Base-by-base conservation (phyloP, 30 jellyfish, hydroid and myxozoan genomes). In the Pelagia noctiluca region DNA sequence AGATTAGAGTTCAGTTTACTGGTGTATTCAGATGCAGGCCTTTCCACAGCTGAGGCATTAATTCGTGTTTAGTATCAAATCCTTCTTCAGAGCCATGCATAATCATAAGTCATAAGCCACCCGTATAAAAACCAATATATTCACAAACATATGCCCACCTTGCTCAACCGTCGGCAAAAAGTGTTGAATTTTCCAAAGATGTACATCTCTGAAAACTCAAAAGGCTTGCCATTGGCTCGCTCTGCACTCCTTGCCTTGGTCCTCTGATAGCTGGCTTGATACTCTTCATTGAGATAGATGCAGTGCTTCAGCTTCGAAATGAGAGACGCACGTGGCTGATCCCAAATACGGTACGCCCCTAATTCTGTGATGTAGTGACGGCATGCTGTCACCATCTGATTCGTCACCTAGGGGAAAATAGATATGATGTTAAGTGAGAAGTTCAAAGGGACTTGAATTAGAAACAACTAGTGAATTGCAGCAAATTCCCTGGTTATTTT, bases 301-400 rank as follows among this genome's bases (percentile, higher is more conserved):
- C 99, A 94, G 24, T 70, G 75, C 33, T 79, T 78, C 87, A 94
- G 70, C 47, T 94, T 94, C 42, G 35, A 89, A 22, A 94, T 88
- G 34, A 94, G 63, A 22, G 91, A 71, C 2, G 62, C 49, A 21
- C 99, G 86, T 36, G 87, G 88, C 30, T 79, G 97, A 78, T 94
- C 99, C 99, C 99, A 94, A 3, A 94, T 88, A 25, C 86, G 72
- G 37, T 79, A 36, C 63, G 33, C 47, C 0, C 90, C 93, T 35
- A 71, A 80, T 5, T 94, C 97, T 1, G 99, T 94, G 62, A 94
- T 84, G 71, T 88, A 83, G 26, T 87, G 82, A 36, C 93, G 89
- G 71, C 99, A 82, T 7, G 99, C 97, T 22, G 99, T 83, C 22
- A 94, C 99, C 99, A 94, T 94, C 46, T 94, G 99, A 50, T 94